Percentiles rank a stretch among this genome's conserved stretches.
These are phyloP conservation scores for Drosophila fuyamai DNA, from an alignment of 1,140 invertebrate genomes.

Conservation along the genomic window DNA sequence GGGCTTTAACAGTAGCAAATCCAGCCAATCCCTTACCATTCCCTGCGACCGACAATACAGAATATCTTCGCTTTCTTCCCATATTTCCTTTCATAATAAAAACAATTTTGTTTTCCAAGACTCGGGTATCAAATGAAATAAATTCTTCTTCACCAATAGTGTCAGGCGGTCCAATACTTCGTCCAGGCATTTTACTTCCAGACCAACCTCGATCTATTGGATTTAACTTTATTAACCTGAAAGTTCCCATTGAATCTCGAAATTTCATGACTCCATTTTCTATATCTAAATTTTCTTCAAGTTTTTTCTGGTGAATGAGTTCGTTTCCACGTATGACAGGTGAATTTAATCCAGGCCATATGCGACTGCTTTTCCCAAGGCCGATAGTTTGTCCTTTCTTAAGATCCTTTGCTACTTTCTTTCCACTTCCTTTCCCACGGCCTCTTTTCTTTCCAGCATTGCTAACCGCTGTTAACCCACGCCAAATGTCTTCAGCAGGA, in stretches of 20 bases:
- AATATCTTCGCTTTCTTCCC: too few species aligned
- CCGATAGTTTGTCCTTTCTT: conserved; percentile 97
- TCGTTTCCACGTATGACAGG: conserved; percentile 92
- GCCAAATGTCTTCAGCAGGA: conserved; percentile 96
- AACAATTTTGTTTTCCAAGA: too few species aligned
- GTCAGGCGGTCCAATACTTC: conserved; percentile 94
- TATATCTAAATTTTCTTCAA: conserved; percentile 90
- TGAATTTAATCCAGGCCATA: conserved; percentile 96
- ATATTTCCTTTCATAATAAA: too few species aligned
- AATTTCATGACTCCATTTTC: conserved; percentile 90
- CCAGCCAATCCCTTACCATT: too few species aligned
- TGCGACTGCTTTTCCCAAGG: conserved; percentile 91
- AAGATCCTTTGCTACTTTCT: conserved; percentile 91
- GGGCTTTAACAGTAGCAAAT: too few species aligned
- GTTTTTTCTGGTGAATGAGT: conserved; percentile 88
- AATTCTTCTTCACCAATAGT: conserved; percentile 92
- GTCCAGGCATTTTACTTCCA: conserved; percentile 92
- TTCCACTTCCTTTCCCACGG: conserved; percentile 92
- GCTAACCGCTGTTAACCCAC: conserved; percentile 96
- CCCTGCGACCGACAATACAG: too few species aligned
- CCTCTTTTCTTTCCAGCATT: conserved; percentile 98
- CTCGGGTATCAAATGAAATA: too few species aligned
- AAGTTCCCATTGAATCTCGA: conserved; percentile 89
- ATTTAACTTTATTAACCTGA: conserved; percentile 87
- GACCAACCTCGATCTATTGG: conserved; percentile 96